Evolutionary conservation across 2,888 invertebrate genomes (phyloP), one percentile per base, ranked within the genome.

Genomic region (Saturnia pavonia): DNA sequence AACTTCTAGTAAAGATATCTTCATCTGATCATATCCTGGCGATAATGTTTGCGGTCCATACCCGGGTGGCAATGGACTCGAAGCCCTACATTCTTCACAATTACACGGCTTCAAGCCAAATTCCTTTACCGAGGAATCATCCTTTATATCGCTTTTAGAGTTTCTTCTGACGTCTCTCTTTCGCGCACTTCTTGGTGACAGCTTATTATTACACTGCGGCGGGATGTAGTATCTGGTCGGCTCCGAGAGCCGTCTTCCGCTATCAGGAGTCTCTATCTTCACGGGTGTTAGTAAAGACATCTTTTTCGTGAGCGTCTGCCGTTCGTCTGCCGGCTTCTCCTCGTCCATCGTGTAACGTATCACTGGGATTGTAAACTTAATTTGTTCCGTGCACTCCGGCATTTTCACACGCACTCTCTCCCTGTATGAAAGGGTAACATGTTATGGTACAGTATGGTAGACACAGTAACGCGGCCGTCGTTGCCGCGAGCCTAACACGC

Each of bases 1-100:
- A 76, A 97, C 97, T 82, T 97, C 96, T 76, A 97, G 88, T 70
- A 97, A 88, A 40, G 96, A 96, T 80, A 95, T 96, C 80, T 96
- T 96, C 93, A 97, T 97, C 87, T 97, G 97, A 75, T 96, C 96
- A 82, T 98, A 98, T 86, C 97, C 95, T 66, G 95, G 95, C 34
- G 94, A 94, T 51, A 95, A 77, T 6, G 90, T 90, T 71, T 91
- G 88, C 0, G 90, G 91, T 0, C 92, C 92, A 72, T 93, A 94
- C 0, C 93, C 57, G 0, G 92, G 91, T 0, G 92, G 92, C 69
- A 92, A 77, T 0, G 95, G 95, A 75, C 95, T 95, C 1, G 95
- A 91, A 0, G 95, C 90, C 63, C 94, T 87, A 72, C 94, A 94
- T 69, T 92, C 90, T 76, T 91, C 92, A 81, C 94, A 94, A 76